Base-by-base conservation (phyloP, 2,888 invertebrate genomes). In the Tetheella fluctuosa region DNA sequence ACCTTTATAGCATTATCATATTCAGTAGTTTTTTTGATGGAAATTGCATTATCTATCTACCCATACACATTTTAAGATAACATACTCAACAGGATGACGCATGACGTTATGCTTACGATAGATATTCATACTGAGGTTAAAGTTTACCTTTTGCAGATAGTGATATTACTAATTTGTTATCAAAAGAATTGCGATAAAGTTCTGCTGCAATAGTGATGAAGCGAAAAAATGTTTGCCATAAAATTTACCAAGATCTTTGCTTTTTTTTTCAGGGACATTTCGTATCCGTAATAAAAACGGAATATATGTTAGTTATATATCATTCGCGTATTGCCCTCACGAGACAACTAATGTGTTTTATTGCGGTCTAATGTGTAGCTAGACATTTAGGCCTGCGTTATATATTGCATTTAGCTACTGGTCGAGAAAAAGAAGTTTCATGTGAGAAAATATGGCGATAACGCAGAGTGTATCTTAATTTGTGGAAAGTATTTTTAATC, bases 301-400 rank as follows among this genome's bases (percentile, higher is more conserved):
- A 55, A 55, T 55, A 55, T 55, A 55, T 34, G 55, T 55, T 34
- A 55, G 55, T 34, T 55, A 55, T 55, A 55, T 55, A 55, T 55
- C 55, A 55, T 55, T 55, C 34, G 55, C 30, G 55, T 55, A 55
- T 55, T 55, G 55, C 55, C 34, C 55, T 55, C 55, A 28, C 55
- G 55, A 55, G 55, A 55, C 55, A 55, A 37, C 55, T 55, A 55
- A 55, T 34, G 55, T 55, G 55, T 34, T 55, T 55, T 55, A 55
- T 55, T 37, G 55, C 55, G 55, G 55, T 23, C 55, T 55, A 55
- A 55, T 55, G 55, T 54, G 54, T 55, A 20, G 48, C n/a, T n/a
- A 48, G 48, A 48, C 20, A 48, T 48, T 48, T 20, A 48, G 48
- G 55, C 34, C 55, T 30, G 23, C 23, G 23, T 55, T 34, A 55